Evolutionary conservation across 2,888 invertebrate genomes (phyloP).

Genomic region (Apamea monoglypha): DNA sequence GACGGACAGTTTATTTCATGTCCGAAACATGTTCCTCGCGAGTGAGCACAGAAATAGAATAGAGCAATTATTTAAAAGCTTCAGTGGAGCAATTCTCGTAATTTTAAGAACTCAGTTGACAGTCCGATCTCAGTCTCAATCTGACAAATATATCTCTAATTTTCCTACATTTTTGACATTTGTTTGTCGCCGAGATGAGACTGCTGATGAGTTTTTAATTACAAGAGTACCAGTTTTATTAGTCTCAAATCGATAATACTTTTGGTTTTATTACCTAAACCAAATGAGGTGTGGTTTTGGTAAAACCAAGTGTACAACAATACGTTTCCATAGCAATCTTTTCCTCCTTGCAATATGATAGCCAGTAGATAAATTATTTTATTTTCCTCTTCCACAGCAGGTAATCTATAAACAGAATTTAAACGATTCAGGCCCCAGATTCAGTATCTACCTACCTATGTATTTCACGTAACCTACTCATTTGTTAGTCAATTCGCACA

Average conservation of each 20-base stretch:
- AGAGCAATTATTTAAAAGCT: background rate
- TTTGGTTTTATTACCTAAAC: background rate
- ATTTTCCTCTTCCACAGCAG: conserved; percentile 8
- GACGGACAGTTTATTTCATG: conserved; percentile 5
- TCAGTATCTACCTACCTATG: background rate
- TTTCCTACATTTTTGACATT: too few species aligned
- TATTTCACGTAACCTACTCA: background rate
- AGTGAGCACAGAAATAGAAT: too few species aligned
- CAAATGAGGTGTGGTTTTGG: background rate
- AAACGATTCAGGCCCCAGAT: background rate
- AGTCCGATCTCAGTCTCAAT: too few species aligned
- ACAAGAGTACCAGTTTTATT: background rate
- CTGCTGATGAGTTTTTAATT: too few species aligned
- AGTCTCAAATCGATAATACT: background rate
- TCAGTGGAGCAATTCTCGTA: background rate
- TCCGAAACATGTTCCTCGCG: background rate
- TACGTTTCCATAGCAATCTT: background rate
- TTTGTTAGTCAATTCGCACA: background rate
- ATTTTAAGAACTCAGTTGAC: too few species aligned
- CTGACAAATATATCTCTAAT: too few species aligned
- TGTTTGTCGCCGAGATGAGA: too few species aligned
- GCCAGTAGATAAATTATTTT: background rate
- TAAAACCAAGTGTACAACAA: background rate
- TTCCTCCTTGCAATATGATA: background rate
- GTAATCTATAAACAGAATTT: background rate